A percentile compares a stretch with the other conserved stretches of the same genome.
Conservation (phyloP, 2,797 vertebrate species). For the Macrochelys suwanniensis region DNA sequence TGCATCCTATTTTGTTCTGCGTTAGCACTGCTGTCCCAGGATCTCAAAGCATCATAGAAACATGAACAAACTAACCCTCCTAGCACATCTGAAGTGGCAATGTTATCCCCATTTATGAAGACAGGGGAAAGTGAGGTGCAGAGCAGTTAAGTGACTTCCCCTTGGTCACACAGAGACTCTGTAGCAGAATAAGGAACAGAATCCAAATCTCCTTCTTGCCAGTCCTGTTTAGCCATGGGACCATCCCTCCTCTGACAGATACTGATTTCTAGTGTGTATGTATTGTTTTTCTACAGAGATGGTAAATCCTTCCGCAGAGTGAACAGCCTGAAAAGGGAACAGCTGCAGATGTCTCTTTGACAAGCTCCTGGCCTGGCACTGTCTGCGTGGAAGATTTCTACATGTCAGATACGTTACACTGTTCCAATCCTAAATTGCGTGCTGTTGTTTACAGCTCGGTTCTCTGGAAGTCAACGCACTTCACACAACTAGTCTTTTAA, state of each 20-base stretch:
- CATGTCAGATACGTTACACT: background rate
- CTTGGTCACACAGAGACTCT: background rate
- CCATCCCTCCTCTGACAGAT: constrained; percentile 44
- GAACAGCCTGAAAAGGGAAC: constrained; percentile 46
- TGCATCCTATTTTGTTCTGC: background rate
- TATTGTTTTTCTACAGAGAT: constrained; percentile 59
- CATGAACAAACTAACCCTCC: background rate
- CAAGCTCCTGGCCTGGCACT: constrained; percentile 28
- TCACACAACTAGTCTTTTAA: constrained; percentile 7
- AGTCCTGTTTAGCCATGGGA: constrained; percentile 60
- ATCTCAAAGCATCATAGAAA: constrained; percentile 19
- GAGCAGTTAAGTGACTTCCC: constrained; percentile 26
- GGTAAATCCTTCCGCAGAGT: constrained; percentile 42
- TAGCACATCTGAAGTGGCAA: background rate
- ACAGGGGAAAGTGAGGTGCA: constrained; percentile 34
- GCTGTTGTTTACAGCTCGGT: background rate
- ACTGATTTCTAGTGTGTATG: background rate
- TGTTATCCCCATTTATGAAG: background rate
- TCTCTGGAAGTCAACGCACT: constrained; percentile 55
- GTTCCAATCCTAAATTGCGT: background rate
- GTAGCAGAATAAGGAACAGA: constrained; percentile 47
- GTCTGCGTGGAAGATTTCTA: constrained; percentile 13
- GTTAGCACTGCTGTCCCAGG: background rate
- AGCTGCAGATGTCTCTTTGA: constrained; percentile 53
- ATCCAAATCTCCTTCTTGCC: constrained; percentile 56